These are phyloP conservation scores for Tetragonula carbonaria DNA, from an alignment of 2,888 invertebrate species.

Conservation along the genomic window DNA sequence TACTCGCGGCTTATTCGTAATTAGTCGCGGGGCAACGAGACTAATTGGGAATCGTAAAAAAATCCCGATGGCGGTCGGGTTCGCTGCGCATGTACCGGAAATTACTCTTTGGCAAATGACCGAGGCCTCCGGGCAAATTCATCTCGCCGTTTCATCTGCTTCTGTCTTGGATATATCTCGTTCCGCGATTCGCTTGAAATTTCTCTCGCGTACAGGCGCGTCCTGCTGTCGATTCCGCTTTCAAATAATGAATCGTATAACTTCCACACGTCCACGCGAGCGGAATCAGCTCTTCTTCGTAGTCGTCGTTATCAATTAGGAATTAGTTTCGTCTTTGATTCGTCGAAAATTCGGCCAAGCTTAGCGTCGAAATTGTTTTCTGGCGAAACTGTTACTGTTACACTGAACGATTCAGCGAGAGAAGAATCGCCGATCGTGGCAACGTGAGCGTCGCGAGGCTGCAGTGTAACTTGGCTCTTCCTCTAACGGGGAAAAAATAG, in stretches of 20 bases:
- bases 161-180: background rate
- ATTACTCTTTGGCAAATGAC: constrained; percentile 43
- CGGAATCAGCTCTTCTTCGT: background rate
- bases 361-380: background rate
- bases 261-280: background rate
- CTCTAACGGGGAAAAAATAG: background rate
- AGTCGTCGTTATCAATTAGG: too few species aligned
- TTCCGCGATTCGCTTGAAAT: constrained; percentile 17
- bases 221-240: background rate
- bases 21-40: constrained; percentile 50
- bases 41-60: constrained; percentile 56
- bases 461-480: constrained; percentile 1
- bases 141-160: constrained; percentile 30
- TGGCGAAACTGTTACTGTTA: background rate
- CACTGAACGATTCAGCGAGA: background rate
- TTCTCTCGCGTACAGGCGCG: background rate
- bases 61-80: constrained; percentile 21
- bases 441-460: background rate
- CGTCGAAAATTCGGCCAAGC: background rate
- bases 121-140: constrained; percentile 21
- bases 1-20: constrained; percentile 43
- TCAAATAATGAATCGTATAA: background rate
- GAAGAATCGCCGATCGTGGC: constrained; percentile 3
- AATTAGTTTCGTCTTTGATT: too few species aligned
- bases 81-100: constrained; percentile 47